Evolutionary conservation across 2,113 vertebrate species (phyloP).

Genomic region (Triplophysa dalaica): DNA sequence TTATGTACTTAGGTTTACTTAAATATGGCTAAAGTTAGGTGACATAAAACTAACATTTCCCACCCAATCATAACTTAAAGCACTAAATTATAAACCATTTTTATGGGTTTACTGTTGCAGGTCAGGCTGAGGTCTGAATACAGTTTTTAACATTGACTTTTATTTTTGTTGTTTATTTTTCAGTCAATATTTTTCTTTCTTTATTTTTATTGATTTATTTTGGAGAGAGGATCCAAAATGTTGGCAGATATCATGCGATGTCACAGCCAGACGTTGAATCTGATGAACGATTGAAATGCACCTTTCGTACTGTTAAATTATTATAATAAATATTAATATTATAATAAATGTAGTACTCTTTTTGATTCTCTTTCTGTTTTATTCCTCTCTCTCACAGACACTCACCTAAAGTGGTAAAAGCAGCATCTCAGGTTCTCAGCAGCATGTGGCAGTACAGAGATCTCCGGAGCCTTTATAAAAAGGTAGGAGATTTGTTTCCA

Average conservation of each 20-base stretch:
- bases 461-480: constrained; percentile 98
- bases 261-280: background rate
- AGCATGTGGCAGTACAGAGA: constrained; percentile 99
- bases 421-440: constrained; percentile 98
- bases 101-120: too few species aligned
- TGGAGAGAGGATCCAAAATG: background rate
- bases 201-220: background rate
- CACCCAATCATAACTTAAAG: too few species aligned
- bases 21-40: too few species aligned
- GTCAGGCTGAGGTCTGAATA: too few species aligned
- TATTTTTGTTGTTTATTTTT: too few species aligned
- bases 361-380: constrained; percentile 38
- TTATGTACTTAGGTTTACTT: too few species aligned
- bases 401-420: constrained; percentile 98
- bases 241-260: background rate
- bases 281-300: background rate
- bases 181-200: too few species aligned
- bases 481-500: constrained; percentile 77
- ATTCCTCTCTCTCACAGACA: constrained; percentile 75
- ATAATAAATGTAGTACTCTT: background rate
- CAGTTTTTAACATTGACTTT: too few species aligned
- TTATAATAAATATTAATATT: too few species aligned
- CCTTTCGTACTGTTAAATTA: background rate
- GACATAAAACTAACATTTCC: too few species aligned
- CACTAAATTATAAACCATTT: too few species aligned